phyloP scores from a whole-genome alignment of 2,113 vertebrate species.

The Cinclus mexicanus region DNA sequence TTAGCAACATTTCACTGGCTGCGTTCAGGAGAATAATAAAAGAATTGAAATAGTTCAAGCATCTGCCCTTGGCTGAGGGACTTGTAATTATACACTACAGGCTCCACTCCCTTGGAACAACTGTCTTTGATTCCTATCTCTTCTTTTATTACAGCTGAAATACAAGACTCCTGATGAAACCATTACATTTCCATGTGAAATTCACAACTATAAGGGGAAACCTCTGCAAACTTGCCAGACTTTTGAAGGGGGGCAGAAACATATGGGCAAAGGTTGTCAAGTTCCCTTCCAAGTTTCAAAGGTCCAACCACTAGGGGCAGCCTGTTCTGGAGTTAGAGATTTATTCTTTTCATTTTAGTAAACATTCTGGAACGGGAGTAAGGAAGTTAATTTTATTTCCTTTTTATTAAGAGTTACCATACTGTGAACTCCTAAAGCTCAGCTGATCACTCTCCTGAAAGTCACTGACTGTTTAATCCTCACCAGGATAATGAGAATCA shows the following conservation, averaged over 20 bases:
- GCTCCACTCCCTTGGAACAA: constrained; percentile 27
- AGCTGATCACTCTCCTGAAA: not conserved
- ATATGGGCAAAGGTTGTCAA: constrained; percentile 38
- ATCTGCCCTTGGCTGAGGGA: constrained; percentile 16
- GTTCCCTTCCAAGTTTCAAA: constrained; percentile 49
- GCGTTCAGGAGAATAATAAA: constrained; percentile 51
- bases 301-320: constrained; percentile 15
- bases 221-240: constrained; percentile 35
- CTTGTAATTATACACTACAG: constrained; percentile 10
- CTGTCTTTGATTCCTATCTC: constrained; percentile 26
- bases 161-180: constrained; percentile 62
- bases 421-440: not conserved
- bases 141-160: constrained; percentile 44
- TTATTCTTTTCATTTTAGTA: constrained; percentile 25
- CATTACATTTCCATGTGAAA: constrained; percentile 62
- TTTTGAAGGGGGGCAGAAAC: constrained; percentile 29
- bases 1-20: not conserved
- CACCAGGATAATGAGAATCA: not conserved
- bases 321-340: not conserved
- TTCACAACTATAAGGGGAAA: constrained; percentile 62
- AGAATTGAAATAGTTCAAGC: constrained; percentile 46
- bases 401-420: constrained; percentile 24
- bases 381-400: constrained; percentile 18
- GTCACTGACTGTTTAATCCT: not conserved
- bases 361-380: not conserved